phyloP scores from a whole-genome alignment of 2,113 vertebrate genomes.

The Microcebus murinus region DNA sequence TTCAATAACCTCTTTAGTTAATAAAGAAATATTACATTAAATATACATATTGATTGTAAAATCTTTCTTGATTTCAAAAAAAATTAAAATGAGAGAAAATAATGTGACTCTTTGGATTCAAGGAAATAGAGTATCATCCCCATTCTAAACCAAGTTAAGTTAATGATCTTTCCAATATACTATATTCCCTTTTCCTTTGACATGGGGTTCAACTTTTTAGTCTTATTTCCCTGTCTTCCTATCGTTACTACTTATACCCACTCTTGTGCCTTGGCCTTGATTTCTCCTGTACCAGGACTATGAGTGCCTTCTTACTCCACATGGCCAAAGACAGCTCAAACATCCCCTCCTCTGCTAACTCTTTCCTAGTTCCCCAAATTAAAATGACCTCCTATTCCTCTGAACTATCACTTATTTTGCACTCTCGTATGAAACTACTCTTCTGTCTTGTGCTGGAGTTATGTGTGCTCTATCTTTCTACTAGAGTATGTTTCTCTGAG shows the following conservation, averaged over 20 bases:
- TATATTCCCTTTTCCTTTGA: background rate
- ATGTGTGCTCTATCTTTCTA: background rate
- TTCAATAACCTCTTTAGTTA: background rate
- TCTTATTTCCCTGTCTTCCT: background rate
- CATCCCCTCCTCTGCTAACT: background rate
- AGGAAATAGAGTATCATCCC: background rate
- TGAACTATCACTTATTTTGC: background rate
- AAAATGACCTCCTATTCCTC: background rate
- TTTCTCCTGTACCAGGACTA: background rate
- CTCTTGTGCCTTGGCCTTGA: background rate
- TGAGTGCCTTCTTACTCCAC: background rate
- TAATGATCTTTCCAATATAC: background rate
- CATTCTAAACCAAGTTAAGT: background rate
- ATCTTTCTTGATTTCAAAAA: conserved; percentile 18
- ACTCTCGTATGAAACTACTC: background rate
- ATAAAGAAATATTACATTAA: conserved; percentile 18
- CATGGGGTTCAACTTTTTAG: background rate
- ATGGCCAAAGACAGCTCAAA: background rate
- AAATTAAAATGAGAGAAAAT: background rate
- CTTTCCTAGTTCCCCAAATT: background rate
- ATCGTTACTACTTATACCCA: background rate
- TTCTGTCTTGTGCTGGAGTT: background rate
- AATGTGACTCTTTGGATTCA: background rate
- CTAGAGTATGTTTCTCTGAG: background rate
- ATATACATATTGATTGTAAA: background rate